Percentiles rank a stretch among this genome's conserved stretches.
Conservation (phyloP, 2,888 invertebrate genomes). For the Epinotia bilunana region DNA sequence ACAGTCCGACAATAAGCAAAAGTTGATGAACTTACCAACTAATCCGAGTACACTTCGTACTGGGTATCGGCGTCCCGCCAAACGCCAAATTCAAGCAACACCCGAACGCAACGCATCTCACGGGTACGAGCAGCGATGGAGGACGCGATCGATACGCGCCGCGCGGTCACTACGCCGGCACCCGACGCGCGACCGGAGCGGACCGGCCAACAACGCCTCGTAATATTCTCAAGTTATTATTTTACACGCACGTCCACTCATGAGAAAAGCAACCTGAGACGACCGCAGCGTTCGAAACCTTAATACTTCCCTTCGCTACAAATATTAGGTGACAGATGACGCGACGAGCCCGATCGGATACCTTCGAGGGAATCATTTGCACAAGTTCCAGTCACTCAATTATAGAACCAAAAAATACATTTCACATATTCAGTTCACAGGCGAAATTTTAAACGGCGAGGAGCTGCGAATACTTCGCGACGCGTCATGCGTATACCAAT, state of each 20-base stretch:
- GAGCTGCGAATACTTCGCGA: slow-evolving; percentile 64
- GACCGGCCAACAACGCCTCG: slow-evolving; percentile 67
- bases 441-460: slow-evolving; percentile 55
- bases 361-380: slow-evolving; percentile 68
- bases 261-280: slow-evolving; percentile 84
- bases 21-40: slow-evolving; percentile 62
- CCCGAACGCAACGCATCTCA: slow-evolving; percentile 73
- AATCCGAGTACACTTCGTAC: slow-evolving; percentile 59
- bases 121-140: slow-evolving; percentile 70
- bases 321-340: slow-evolving; percentile 82
- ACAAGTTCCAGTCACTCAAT: slow-evolving; percentile 50
- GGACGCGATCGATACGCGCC: slow-evolving; percentile 77
- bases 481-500: slow-evolving; percentile 78
- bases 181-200: slow-evolving; percentile 56
- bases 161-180: slow-evolving; percentile 70
- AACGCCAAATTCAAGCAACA: slow-evolving; percentile 77
- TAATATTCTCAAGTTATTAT: slow-evolving; percentile 82
- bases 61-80: slow-evolving; percentile 72
- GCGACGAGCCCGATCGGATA: slow-evolving; percentile 69
- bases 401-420: slow-evolving; percentile 23
- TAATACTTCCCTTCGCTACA: slow-evolving; percentile 84
- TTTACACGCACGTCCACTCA: slow-evolving; percentile 84
- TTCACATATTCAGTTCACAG: slow-evolving; percentile 35
- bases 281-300: slow-evolving; percentile 84
- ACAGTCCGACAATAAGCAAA: slow-evolving; percentile 40